Base-by-base conservation (phyloP, 2,888 invertebrate genomes). In the Atrina japonica region DNA sequence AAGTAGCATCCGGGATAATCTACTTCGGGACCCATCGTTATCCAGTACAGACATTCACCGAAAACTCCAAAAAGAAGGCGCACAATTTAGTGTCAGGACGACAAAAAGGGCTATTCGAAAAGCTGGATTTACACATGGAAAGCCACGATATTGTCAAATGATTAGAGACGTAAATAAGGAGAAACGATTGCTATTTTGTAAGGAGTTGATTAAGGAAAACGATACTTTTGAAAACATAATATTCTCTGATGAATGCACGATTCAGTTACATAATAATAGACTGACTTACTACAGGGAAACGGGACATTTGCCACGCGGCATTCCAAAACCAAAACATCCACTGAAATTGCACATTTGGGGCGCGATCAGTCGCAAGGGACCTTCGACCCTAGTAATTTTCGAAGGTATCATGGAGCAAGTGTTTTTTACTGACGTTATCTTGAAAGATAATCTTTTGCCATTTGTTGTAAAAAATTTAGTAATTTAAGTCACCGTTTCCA, bases 331-430 rank as follows among this genome's bases (percentile, higher is more conserved):
- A 5, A 72, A 72, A 53, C 72, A 66, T 40, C 66, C 69, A 14
- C n/a, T 72, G 9, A 69, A 75, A 55, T 21, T 72, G 2, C 72
- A 69, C 55, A 70, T 73, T 11, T 75, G 66, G 69, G 72, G 56
- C 14, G 72, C 64, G 1, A 72, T 72, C 16, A 75, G 66, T 27
- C 29, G 69, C 6, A 18, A 63, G n/a, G 71, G 75, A 23, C 27
- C 66, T 23, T 60, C 66, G 3, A 18, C 55, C 21, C 29, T 65
- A 3, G 18, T 40, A 11, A 56, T 75, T 1, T 75, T 75, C 35
- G 69, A 75, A 25, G 71, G 71, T 1, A 71, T 75, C 35, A 67
- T 71, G 71, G 68, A 67, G 2, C 29, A 45, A 6, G 56, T 30
- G 14, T 71, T 70, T 27, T 75, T 60, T n/a, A 68, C 67, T 21